Percentiles rank a stretch among this genome's conserved stretches.
These are phyloP conservation scores for Guaruba guarouba DNA, from an alignment of 2,113 vertebrate species.

Conservation along the genomic window DNA sequence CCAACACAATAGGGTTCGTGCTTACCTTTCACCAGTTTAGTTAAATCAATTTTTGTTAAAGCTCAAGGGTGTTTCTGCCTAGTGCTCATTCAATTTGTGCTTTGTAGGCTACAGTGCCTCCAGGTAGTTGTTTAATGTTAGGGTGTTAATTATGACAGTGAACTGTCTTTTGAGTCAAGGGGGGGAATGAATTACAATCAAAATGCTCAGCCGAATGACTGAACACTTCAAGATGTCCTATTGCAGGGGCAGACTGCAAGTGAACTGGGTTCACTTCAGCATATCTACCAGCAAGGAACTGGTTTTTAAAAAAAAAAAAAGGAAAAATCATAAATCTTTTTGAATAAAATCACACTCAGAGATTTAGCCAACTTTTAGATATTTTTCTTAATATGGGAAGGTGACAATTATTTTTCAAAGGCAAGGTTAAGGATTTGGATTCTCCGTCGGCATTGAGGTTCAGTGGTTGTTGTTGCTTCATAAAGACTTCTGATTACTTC, in stretches of 20 bases:
- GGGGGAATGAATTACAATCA: background rate
- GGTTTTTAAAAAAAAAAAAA: background rate
- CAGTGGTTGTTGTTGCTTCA: background rate
- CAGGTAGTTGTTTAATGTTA: conserved; percentile 26
- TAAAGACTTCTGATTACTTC: background rate
- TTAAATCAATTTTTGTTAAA: conserved; percentile 16
- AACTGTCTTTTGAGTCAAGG: background rate
- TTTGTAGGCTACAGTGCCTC: background rate
- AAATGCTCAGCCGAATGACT: background rate
- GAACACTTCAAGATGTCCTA: background rate
- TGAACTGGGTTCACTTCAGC: background rate
- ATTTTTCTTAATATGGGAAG: background rate
- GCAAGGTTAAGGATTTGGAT: background rate
- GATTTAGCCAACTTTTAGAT: background rate
- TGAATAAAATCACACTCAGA: background rate
- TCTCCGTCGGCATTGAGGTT: background rate
- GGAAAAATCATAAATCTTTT: background rate
- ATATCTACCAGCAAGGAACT: background rate
- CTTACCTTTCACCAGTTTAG: conserved; percentile 1
- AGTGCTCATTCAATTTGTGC: background rate
- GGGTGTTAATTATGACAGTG: conserved; percentile 36
- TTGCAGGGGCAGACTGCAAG: background rate
- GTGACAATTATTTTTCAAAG: background rate
- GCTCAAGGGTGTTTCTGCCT: background rate
- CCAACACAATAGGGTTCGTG: background rate